Evolutionary conservation across 2,113 vertebrate species (phyloP).

Genomic region (Rhagologus leucostigma): DNA sequence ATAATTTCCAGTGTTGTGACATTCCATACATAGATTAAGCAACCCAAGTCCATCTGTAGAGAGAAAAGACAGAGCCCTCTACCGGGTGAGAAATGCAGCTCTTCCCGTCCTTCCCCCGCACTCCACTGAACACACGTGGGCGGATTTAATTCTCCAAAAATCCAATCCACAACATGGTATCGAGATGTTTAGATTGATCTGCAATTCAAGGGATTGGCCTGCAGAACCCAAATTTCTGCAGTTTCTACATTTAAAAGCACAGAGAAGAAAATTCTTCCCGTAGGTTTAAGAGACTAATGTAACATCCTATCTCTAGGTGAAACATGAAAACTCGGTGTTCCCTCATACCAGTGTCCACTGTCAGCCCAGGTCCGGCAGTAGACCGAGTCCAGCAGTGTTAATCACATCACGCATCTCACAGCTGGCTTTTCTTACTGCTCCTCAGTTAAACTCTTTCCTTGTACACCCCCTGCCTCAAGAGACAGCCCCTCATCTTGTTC

Average conservation of each 20-base stretch:
- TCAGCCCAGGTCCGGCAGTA: background rate
- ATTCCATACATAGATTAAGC: background rate
- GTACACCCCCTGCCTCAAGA: background rate
- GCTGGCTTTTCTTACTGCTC: background rate
- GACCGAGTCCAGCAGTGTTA: background rate
- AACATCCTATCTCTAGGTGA: background rate
- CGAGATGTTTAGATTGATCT: background rate
- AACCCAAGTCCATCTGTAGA: background rate
- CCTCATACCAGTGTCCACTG: background rate
- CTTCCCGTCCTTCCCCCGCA: background rate
- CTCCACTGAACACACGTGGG: background rate
- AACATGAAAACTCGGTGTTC: background rate
- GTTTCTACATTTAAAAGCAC: background rate
- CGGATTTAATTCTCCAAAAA: background rate
- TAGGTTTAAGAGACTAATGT: background rate
- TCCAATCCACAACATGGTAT: background rate
- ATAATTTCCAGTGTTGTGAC: background rate
- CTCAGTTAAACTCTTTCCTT: background rate
- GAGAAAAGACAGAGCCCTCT: slow-evolving; percentile 22
- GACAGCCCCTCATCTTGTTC: background rate
- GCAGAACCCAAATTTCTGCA: background rate
- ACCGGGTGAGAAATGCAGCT: background rate
- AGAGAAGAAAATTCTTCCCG: background rate
- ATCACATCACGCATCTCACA: background rate
- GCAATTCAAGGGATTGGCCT: background rate